phyloP scores from a whole-genome alignment of 2,888 invertebrate species.

The Conchocele bisecta region DNA sequence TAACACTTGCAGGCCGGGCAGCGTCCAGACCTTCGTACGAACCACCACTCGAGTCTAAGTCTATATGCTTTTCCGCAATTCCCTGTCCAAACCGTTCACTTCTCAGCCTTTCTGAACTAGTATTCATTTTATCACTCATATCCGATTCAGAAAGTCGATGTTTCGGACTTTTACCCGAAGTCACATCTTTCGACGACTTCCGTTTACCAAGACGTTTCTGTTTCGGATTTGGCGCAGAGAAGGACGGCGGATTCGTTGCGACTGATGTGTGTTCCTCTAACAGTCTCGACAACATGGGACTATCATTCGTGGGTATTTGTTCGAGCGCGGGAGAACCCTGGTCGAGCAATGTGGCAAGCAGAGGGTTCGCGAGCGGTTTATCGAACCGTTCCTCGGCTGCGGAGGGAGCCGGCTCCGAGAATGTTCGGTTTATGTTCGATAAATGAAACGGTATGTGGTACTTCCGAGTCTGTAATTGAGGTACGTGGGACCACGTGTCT shows the following conservation, averaged over 20 bases:
- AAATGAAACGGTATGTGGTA: constrained; percentile 24
- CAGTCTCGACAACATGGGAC: constrained; percentile 78
- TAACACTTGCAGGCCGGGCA: constrained; percentile 54
- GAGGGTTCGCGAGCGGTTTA: constrained; percentile 70
- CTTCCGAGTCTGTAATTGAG: constrained; percentile 42
- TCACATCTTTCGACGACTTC: constrained; percentile 72
- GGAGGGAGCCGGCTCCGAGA: constrained; percentile 33
- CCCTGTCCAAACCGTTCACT: constrained; percentile 52
- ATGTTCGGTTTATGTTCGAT: constrained; percentile 25
- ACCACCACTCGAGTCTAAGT: constrained; percentile 61
- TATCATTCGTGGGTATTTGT: constrained; percentile 58
- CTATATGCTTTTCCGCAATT: constrained; percentile 57
- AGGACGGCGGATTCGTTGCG: constrained; percentile 58
- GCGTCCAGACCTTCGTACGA: constrained; percentile 50
- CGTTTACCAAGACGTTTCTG: constrained; percentile 68
- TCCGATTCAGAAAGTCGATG: constrained; percentile 68
- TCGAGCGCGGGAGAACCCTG: constrained; percentile 65
- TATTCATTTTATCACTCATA: constrained; percentile 40
- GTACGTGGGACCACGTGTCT: constrained; percentile 31
- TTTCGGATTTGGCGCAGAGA: constrained; percentile 53
- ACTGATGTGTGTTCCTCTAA: constrained; percentile 72
- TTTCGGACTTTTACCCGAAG: constrained; percentile 80
- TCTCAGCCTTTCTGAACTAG: constrained; percentile 30
- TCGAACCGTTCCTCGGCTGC: constrained; percentile 33
- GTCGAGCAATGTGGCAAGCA: constrained; percentile 79